Evolutionary conservation across 1,140 invertebrate genomes (phyloP).

Genomic region (Pseudomyrmex concolor): DNA sequence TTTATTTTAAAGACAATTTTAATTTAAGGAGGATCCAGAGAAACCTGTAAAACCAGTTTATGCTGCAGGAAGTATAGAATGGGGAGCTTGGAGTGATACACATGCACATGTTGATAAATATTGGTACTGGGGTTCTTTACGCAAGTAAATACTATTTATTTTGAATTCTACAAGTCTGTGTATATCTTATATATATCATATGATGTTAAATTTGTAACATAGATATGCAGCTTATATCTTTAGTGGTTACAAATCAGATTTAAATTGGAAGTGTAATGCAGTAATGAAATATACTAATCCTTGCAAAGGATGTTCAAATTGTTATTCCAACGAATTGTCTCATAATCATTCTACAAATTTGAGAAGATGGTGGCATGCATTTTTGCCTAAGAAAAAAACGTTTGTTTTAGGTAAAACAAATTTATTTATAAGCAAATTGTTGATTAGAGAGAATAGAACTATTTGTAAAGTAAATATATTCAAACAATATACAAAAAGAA

Average conservation of each 20-base stretch:
- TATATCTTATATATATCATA: conserved; percentile 17
- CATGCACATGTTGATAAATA: conserved; percentile 91
- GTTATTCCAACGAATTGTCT: conserved; percentile 83
- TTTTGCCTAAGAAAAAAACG: conserved; percentile 80
- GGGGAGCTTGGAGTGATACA: conserved; percentile 94
- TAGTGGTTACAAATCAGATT: conserved; percentile 89
- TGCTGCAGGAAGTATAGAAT: conserved; percentile 91
- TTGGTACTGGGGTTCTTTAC: conserved; percentile 93
- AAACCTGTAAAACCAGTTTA: conserved; percentile 90
- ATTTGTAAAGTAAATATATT: neutral
- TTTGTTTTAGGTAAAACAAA: conserved; percentile 48
- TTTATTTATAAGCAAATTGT: neutral
- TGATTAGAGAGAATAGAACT: neutral
- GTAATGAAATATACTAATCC: conserved; percentile 91
- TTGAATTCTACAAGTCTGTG: neutral
- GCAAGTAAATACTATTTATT: conserved; percentile 83
- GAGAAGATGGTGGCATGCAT: conserved; percentile 85
- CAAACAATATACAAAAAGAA: neutral
- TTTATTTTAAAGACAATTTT: conserved; percentile 55
- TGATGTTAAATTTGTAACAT: conserved; percentile 36
- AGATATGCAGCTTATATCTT: conserved; percentile 83
- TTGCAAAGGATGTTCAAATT: conserved; percentile 94
- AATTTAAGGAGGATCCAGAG: conserved; percentile 80
- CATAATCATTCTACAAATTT: conserved; percentile 53
- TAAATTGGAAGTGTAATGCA: conserved; percentile 89